phyloP scores from a whole-genome alignment of 2,797 vertebrate species.

The Orestias chungarensis region DNA sequence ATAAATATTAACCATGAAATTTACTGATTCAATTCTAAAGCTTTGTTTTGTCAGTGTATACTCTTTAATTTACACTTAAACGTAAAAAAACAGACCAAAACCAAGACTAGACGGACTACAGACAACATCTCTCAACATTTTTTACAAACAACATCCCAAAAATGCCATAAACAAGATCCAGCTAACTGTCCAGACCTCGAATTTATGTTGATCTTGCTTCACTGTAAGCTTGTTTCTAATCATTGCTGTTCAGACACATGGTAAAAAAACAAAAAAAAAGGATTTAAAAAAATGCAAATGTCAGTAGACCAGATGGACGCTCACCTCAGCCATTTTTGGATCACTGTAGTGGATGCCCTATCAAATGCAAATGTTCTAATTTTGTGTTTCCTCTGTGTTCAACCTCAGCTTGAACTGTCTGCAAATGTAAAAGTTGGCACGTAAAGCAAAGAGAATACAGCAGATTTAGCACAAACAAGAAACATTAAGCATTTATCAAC shows the following conservation, averaged over 20 bases:
- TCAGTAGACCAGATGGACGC: conserved; percentile 35
- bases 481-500: background rate
- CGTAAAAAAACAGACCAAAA: background rate
- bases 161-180: background rate
- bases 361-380: conserved; percentile 1
- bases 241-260: conserved; percentile 13
- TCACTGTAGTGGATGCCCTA: conserved; percentile 1
- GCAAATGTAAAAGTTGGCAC: background rate
- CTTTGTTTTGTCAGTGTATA: background rate
- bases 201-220: conserved; percentile 9
- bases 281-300: conserved; percentile 25
- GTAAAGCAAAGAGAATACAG: background rate
- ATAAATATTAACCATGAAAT: background rate
- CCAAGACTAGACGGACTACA: background rate
- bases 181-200: conserved; percentile 8
- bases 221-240: conserved; percentile 26
- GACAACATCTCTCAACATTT: too few relatives aligned
- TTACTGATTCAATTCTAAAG: background rate
- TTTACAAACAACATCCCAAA: too few relatives aligned
- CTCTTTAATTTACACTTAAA: background rate
- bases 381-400: background rate
- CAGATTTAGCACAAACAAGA: background rate
- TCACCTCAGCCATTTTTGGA: conserved; percentile 33
- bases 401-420: background rate
- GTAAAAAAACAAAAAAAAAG: conserved; percentile 9